These are phyloP conservation scores for Harmothoe impar DNA, from an alignment of 2,888 invertebrate genomes.

Conservation along the genomic window DNA sequence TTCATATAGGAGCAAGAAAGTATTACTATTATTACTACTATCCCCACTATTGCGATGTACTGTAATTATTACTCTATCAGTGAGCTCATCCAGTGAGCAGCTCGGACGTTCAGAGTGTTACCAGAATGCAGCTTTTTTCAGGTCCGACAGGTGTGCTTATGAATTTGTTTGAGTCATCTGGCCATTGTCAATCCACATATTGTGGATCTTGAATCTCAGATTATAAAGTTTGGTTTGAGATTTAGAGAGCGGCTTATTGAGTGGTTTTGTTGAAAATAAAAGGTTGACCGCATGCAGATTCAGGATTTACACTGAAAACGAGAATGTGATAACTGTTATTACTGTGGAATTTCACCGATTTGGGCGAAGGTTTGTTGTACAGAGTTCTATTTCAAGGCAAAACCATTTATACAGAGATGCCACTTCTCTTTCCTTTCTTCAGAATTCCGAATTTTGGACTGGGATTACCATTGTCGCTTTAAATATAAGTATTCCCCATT, in stretches of 20 bases:
- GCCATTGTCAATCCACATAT: background rate
- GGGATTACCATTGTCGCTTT: no score
- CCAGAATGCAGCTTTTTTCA: background rate
- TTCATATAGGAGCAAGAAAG: constrained; percentile 3
- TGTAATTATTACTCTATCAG: background rate
- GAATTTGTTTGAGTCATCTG: no score
- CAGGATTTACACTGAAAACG: constrained; percentile 22
- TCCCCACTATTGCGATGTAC: background rate
- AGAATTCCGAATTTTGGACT: no score
- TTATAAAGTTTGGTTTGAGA: background rate
- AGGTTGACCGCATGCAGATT: background rate
- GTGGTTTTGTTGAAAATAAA: background rate
- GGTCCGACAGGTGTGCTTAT: background rate
- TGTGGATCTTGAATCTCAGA: background rate
- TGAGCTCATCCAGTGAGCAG: constrained; percentile 16
- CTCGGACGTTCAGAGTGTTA: background rate
- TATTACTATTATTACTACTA: background rate
- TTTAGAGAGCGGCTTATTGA: background rate
- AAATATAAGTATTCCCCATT: no score
- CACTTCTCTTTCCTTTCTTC: no score
- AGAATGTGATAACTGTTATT: constrained; percentile 35
- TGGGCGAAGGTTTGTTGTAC: background rate
- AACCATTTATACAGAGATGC: no score
- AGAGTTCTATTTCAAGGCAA: no score
- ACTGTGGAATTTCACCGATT: background rate